Evolutionary conservation across 2,888 invertebrate genomes (phyloP), one percentile per base, ranked within the genome.

Genomic region (Drosophila putrida): DNA sequence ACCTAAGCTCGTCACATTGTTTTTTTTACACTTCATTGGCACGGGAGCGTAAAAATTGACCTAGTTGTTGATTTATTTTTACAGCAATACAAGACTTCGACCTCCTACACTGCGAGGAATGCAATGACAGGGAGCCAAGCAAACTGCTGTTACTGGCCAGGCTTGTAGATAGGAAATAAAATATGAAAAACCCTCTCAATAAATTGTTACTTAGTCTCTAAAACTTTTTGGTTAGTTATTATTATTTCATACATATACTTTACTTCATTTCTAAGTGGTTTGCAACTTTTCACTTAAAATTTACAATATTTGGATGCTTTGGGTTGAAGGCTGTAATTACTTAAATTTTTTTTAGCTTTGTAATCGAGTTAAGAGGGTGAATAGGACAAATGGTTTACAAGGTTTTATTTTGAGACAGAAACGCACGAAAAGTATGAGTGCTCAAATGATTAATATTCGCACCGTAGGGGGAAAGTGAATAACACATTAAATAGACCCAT

Each of bases 21-120:
- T 67, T 59, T 71, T 71, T 50, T 71, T 54, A 63, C 68, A 76
- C 67, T 74, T 60, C 64, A 78, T 82, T 86, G 73, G 71, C 80
- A 84, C 67, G 86, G 73, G 78, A 83, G 88, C 85, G 75, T 75
- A 74, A 75, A 79, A 80, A 85, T 89, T 90, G 90, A 90, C 89
- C 90, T 63, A 90, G 80, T 90, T 86, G 76, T 71, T 67, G 74
- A 83, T 79, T 83, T 90, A 80, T 88, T 82, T 84, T 78, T 80
- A 75, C 68, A 51, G 57, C 70, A 64, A 61, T 43, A 59, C 31
- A 38, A 61, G 61, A 70, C 33, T 53, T 6, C 25, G 9, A 25
- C 9, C 33, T 49, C 35, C 36, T 39, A 62, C 53, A 35, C 33
- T 20, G 25, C 13, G 10, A 41, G 25, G 36, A n/a, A 27, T 68